Percentiles rank a stretch among this genome's conserved stretches.
These are phyloP conservation scores for Horisme vitalbata DNA, from an alignment of 2,888 invertebrate genomes.

Conservation along the genomic window DNA sequence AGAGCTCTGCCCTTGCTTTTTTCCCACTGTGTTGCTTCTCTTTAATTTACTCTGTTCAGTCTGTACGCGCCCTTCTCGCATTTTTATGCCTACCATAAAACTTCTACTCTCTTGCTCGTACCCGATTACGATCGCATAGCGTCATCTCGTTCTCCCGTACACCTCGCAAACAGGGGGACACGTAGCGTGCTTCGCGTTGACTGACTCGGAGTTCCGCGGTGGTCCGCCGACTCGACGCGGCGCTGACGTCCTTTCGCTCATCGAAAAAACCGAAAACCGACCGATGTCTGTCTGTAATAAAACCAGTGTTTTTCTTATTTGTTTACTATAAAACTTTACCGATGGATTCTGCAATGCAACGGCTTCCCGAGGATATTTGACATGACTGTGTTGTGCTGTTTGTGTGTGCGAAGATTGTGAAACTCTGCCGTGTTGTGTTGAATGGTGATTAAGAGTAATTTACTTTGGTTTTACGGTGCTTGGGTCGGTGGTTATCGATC, in stretches of 20 bases:
- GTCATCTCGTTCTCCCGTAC: constrained; percentile 55
- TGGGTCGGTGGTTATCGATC: constrained; percentile 75
- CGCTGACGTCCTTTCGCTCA: constrained; percentile 76
- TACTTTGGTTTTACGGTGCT: constrained; percentile 76
- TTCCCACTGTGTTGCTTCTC: too few species aligned
- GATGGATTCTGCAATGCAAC: constrained; percentile 64
- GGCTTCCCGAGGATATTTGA: constrained; percentile 55
- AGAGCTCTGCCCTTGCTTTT: constrained; percentile 46
- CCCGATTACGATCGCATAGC: constrained; percentile 17
- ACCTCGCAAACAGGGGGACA: constrained; percentile 58
- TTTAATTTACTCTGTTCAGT: too few species aligned
- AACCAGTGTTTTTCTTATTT: constrained; percentile 66
- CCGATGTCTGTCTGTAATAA: constrained; percentile 62
- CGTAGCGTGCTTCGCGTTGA: constrained; percentile 64
- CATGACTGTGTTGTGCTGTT: constrained; percentile 62
- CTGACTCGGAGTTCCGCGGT: constrained; percentile 67
- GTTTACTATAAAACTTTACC: constrained; percentile 64
- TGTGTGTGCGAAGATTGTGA: constrained; percentile 64
- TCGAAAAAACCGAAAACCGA: constrained; percentile 37
- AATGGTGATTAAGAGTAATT: constrained; percentile 81
- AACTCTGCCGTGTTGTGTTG: constrained; percentile 73
- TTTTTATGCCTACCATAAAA: constrained; percentile 67
- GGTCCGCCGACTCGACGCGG: constrained; percentile 77
- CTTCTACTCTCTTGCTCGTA: constrained; percentile 42
- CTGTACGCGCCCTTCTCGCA: constrained; percentile 65